Evolutionary conservation across 2,888 invertebrate genomes (phyloP).

Genomic region (Micoletzkya japonica): DNA sequence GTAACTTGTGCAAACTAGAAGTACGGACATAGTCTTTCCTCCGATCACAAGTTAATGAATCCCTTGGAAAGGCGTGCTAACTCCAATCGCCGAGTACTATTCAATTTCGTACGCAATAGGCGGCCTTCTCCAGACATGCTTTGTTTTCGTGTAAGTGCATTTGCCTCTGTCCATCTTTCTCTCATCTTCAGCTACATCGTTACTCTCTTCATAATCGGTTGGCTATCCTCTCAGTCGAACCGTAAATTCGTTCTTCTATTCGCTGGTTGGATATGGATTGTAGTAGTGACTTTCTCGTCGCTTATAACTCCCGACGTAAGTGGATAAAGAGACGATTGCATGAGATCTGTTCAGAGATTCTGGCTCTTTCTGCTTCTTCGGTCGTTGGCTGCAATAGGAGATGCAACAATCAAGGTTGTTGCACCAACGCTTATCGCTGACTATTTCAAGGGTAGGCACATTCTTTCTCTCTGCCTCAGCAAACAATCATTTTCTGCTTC

Average conservation of each 20-base stretch:
- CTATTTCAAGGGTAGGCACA: slow-evolving; percentile 4
- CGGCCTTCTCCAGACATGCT: slow-evolving; percentile 11
- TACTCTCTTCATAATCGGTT: not conserved
- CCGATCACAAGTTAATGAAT: not conserved
- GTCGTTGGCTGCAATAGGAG: slow-evolving; percentile 14
- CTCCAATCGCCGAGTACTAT: not conserved
- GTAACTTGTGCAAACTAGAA: not conserved
- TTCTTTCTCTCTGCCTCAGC: no score
- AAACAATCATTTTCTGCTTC: no score
- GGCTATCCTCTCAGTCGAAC: slow-evolving; percentile 2
- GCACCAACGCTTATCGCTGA: slow-evolving; percentile 10
- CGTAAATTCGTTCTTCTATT: slow-evolving; percentile 1
- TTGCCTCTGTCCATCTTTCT: not conserved
- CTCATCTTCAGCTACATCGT: not conserved
- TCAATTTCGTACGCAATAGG: slow-evolving; percentile 7
- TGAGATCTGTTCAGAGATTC: slow-evolving; percentile 3
- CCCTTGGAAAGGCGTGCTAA: slow-evolving; percentile 7
- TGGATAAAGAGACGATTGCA: not conserved
- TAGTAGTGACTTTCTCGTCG: not conserved
- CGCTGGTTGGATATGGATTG: not conserved
- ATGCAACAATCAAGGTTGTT: slow-evolving; percentile 13
- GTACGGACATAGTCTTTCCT: not conserved
- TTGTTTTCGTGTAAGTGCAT: slow-evolving; percentile 1
- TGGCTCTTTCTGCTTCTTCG: no score
- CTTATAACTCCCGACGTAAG: slow-evolving; percentile 3